Base-by-base conservation (phyloP, 2,797 vertebrate species). In the Ptychobarbus kaznakovi region DNA sequence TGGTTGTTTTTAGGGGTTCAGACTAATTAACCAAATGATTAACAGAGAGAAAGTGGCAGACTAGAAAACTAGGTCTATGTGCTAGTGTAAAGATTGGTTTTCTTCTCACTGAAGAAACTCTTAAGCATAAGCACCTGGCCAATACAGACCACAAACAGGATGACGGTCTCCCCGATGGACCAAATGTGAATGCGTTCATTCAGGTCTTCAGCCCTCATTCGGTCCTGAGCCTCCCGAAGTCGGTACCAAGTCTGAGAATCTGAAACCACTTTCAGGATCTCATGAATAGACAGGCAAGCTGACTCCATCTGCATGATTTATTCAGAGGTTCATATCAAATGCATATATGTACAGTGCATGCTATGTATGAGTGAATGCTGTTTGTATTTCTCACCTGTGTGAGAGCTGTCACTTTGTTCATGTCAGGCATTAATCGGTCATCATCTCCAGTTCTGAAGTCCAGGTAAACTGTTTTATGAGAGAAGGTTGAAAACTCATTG, bases 401-500 rank as follows among this genome's bases (percentile, higher is more conserved):
- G 73, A 98, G 91, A 1, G 97, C 95, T 0, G 96, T 95, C 56
- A 86, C 90, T 0, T 92, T 91, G 28, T 86, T 94, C 95, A 96
- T 95, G 85, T 92, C 91, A 0, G 95, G 93, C 51, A 97, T 91
- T 32, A 97, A 94, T 0, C 96, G 96, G 0, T 91, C 90, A 85
- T 97, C 96, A 0, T 96, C 94, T n/a, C 96, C 97, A 4, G 95
- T 90, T 75, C 96, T 94, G 80, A 98, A 96, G 85, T 97, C 96
- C 49, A 98, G 94, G 91, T 97, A 98, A 85, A 98, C 88, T 0
- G 90, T 96, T 93, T 98, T 98, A 82, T 97, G 95, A 25, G 97
- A 95, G 87, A 97, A 97, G 1, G 97, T 97, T 86, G 97, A 98
- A 91, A 98, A 98, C 89, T 97, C 96, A 0, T 98, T 98, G 93